A percentile compares a stretch with the other conserved stretches of the same genome.
Conservation (phyloP, 2,113 vertebrate genomes). For the Syngnathoides biaculeatus region DNA sequence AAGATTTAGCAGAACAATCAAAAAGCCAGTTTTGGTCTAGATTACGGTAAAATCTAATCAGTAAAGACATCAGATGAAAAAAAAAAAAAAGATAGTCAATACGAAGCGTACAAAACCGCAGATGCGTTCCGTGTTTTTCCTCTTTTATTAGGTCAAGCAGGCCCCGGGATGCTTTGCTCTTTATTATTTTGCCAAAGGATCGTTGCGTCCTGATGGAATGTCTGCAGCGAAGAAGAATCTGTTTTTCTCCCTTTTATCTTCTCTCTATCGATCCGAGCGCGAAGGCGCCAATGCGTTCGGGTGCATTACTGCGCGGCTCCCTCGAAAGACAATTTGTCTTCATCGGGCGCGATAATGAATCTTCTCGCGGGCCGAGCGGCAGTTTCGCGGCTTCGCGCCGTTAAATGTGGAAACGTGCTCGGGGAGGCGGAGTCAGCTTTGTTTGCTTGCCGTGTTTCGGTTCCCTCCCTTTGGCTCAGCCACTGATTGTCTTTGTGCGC, state of each 20-base stretch:
- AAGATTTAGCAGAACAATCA: neutral
- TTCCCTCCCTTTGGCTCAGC: neutral
- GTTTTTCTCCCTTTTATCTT: neutral
- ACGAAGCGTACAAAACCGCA: conserved; percentile 20
- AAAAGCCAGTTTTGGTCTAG: neutral
- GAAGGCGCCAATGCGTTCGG: neutral
- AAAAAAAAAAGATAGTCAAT: conserved; percentile 42
- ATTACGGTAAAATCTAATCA: conserved; percentile 32
- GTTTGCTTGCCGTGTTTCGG: neutral
- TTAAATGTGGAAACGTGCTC: conserved; percentile 14
- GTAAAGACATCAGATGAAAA: conserved; percentile 15
- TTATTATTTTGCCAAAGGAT: conserved; percentile 10
- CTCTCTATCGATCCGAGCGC: conserved; percentile 41
- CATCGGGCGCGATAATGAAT: conserved; percentile 29
- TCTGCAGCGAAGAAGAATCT: neutral
- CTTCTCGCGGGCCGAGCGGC: neutral
- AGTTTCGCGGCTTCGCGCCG: neutral
- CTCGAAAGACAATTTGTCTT: conserved; percentile 34
- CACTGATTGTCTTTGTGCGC: neutral
- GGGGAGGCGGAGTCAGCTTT: neutral
- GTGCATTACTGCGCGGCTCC: conserved; percentile 10
- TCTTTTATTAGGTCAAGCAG: conserved; percentile 21
- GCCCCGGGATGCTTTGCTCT: conserved; percentile 14
- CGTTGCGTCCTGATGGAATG: conserved; percentile 27
- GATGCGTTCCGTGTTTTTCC: conserved; percentile 32